Evolutionary conservation across 1,140 invertebrate species (phyloP).

Genomic region (Ceratitis capitata): DNA sequence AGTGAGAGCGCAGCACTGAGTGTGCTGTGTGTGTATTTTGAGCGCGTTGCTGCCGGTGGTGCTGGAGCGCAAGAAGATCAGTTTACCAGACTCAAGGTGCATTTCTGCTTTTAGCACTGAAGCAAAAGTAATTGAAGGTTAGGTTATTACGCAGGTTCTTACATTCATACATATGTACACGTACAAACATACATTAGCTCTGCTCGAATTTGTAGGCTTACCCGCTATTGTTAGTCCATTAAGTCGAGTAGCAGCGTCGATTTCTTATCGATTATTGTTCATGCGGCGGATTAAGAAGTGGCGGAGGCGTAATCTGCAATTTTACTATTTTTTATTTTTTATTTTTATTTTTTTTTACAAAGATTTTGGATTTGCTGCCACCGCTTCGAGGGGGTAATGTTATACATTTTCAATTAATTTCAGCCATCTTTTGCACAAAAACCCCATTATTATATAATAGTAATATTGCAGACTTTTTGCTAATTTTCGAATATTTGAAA

Average conservation of each 20-base stretch:
- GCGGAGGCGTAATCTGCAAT: constrained; percentile 10
- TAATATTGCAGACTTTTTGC: neutral
- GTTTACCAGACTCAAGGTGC: constrained; percentile 24
- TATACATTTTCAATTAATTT: neutral
- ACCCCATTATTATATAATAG: neutral
- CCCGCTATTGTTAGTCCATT: constrained; percentile 38
- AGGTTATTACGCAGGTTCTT: neutral
- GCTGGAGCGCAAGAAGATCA: constrained; percentile 43
- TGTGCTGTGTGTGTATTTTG: neutral
- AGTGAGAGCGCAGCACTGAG: neutral
- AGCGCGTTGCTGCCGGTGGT: neutral
- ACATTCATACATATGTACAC: neutral
- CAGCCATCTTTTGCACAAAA: neutral
- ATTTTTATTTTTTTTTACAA: neutral
- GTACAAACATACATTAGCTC: neutral
- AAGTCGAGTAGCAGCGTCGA: constrained; percentile 32
- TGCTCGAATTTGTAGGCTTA: constrained; percentile 47
- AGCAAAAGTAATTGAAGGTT: constrained; percentile 38
- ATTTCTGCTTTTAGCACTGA: constrained; percentile 48
- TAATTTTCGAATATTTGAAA: neutral
- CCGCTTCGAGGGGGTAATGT: neutral
- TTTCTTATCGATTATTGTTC: neutral
- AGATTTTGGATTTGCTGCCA: constrained; percentile 3
- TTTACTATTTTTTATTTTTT: neutral
- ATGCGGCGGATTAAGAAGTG: neutral